Percentiles rank a stretch among this genome's conserved stretches.
Conservation (phyloP, 2,113 vertebrate species). For the Calyptommatus sinebrachiatus region DNA sequence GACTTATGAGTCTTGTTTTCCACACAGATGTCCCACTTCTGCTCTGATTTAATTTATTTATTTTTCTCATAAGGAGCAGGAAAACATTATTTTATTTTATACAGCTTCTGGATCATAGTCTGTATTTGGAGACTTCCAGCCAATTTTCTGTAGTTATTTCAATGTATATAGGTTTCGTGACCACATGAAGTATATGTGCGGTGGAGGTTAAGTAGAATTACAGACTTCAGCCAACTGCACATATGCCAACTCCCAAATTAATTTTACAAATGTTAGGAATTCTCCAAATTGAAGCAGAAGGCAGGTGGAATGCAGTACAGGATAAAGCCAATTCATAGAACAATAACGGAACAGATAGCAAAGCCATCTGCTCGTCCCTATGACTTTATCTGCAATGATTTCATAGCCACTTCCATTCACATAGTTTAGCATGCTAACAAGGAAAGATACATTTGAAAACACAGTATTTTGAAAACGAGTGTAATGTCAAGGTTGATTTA, state of each 20-base stretch:
- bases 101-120: background rate
- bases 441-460: background rate
- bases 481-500: background rate
- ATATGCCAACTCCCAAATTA: conserved; percentile 11
- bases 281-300: conserved; percentile 1
- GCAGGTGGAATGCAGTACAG: background rate
- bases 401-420: background rate
- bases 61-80: background rate
- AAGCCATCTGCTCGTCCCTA: conserved; percentile 3
- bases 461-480: background rate
- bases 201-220: background rate
- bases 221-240: background rate
- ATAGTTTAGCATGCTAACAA: background rate
- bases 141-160: background rate
- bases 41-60: background rate
- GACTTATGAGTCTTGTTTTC: too few species aligned
- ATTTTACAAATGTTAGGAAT: conserved; percentile 9
- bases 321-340: background rate
- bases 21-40: background rate
- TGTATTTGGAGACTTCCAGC: background rate
- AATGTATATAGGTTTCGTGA: background rate
- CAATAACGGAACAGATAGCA: background rate
- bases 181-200: background rate
- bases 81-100: background rate
- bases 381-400: background rate